Conservation (phyloP, 2,113 vertebrate genomes). For the Cromileptes altivelis region DNA sequence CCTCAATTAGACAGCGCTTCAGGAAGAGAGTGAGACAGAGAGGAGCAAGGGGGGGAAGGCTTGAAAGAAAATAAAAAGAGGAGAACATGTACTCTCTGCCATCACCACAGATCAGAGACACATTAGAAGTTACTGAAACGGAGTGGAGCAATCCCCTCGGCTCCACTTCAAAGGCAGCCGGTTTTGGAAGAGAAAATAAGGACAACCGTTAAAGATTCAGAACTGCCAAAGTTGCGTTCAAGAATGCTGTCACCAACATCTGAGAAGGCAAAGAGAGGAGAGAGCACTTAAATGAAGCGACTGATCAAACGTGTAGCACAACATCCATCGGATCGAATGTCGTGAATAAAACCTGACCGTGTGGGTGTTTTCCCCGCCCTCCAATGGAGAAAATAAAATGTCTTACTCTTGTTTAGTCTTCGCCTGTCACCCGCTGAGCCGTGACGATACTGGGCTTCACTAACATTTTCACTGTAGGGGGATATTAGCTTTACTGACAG, state of each 20-base stretch:
- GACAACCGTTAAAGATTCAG: constrained; percentile 76
- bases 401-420: constrained; percentile 10
- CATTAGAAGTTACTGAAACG: constrained; percentile 73
- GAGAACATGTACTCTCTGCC: constrained; percentile 56
- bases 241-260: constrained; percentile 56
- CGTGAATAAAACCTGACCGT: constrained; percentile 18
- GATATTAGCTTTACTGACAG: constrained; percentile 39
- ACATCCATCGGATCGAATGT: background rate
- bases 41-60: background rate
- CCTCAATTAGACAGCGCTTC: constrained; percentile 19
- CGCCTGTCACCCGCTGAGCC: constrained; percentile 5
- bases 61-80: constrained; percentile 34
- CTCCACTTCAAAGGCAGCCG: constrained; percentile 74
- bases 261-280: constrained; percentile 44
- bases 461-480: constrained; percentile 8
- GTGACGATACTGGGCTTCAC: constrained; percentile 22
- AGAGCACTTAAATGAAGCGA: constrained; percentile 14
- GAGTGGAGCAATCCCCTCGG: constrained; percentile 75
- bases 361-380: constrained; percentile 2
- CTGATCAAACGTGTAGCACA: constrained; percentile 12
- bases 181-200: constrained; percentile 69
- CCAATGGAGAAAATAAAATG: constrained; percentile 30
- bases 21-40: constrained; percentile 13
- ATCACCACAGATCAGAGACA: constrained; percentile 77
- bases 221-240: constrained; percentile 60